Conservation (phyloP, 2,888 invertebrate genomes). For the Stegophylla sp. region DNA sequence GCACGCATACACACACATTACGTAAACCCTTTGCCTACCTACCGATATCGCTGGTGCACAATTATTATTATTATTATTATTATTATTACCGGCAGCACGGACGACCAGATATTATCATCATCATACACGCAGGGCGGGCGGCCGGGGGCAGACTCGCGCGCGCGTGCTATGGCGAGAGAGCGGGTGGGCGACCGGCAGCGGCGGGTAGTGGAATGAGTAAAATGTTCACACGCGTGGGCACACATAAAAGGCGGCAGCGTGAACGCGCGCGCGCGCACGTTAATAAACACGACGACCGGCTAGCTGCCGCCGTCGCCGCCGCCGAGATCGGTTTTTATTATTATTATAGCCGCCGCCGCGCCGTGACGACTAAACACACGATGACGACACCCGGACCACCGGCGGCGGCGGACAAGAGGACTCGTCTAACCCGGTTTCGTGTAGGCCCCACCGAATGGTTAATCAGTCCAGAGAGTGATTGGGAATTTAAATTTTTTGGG, state of each 20-base stretch:
- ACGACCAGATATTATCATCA: conserved; percentile 40
- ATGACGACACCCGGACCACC: conserved; percentile 36
- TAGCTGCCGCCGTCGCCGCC: conserved; percentile 52
- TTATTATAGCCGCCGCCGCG: conserved; percentile 59
- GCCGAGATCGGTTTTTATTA: conserved; percentile 57
- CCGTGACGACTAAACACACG: neutral
- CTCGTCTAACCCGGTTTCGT: conserved; percentile 39
- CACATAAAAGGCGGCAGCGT: conserved; percentile 41
- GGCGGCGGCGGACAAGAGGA: neutral
- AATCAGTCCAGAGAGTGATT: neutral
- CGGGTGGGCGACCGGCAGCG: neutral
- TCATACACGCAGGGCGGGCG: neutral
- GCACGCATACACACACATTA: neutral
- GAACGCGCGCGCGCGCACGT: conserved; percentile 48
- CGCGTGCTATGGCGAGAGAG: neutral
- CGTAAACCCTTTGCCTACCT: conserved; percentile 34
- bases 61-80: no score
- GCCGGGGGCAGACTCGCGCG: neutral
- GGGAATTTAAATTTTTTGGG: no score
- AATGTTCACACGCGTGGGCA: conserved; percentile 59
- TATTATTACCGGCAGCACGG: conserved; percentile 52
- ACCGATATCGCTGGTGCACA: conserved; percentile 29
- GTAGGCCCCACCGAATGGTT: neutral
- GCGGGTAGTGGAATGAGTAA: conserved; percentile 21
- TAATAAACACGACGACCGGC: conserved; percentile 50